Evolutionary conservation across 2,113 vertebrate species (phyloP), one percentile per base, ranked within the genome.

Genomic region (Alces alces): DNA sequence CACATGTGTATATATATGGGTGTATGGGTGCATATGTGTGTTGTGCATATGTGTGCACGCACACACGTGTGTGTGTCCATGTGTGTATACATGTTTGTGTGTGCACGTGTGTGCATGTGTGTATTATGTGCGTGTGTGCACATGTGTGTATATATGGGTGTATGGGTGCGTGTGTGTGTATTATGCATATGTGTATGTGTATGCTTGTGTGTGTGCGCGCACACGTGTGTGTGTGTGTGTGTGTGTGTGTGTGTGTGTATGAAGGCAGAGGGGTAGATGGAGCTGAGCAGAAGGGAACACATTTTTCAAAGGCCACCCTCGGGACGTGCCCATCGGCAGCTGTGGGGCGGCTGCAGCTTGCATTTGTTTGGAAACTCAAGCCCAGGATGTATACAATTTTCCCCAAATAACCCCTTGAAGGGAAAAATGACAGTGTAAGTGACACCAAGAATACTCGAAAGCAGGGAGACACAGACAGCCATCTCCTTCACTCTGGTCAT

Each of bases 321-420:
- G 28, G 66, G 57, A 61, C 27, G 10, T 5, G 19, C 50, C 57
- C 55, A 43, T 66, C 43, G 7, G 39, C 9, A 47, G 82, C 54
- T 45, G 66, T 36, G 39, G 50, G 28, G 21, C 19, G 19, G n/a
- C 11, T 87, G 36, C 50, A 87, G 80, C 23, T 90, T 70, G 27
- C 58, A 27, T 60, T 27, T 83, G 76, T 87, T 95, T 96, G 39
- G 36, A 94, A 96, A 58, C 58, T 97, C 86, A 93, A 82, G 30
- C 78, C 47, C 50, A 39, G 84, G n/a, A 86, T 89, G 4, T 89
- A 93, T 8, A 86, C 52, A 91, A 14, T 85, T 91, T 94, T 55
- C 61, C 54, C 43, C 86, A 96, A 92, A 84, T 52, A 93, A 78
- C 17, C 33, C 60, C 28, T 45, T 95, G 36, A 80, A 96, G 66